Evolutionary conservation across 2,888 invertebrate species (phyloP).

Genomic region (Meliscaeva auricollis): DNA sequence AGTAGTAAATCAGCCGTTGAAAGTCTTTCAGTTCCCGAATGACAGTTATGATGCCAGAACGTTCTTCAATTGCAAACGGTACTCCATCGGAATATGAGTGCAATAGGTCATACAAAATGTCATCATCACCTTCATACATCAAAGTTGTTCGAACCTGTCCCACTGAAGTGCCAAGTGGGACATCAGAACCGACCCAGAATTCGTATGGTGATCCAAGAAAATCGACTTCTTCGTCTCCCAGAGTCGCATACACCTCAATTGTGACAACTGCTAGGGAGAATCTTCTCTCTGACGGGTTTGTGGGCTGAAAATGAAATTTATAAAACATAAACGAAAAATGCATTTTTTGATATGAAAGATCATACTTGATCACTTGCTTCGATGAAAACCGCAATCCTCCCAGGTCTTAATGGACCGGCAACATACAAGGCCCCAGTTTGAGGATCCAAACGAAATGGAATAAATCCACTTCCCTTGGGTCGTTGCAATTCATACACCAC

Average conservation of each 20-base stretch:
- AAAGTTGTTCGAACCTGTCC: slow-evolving; percentile 93
- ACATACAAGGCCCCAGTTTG: slow-evolving; percentile 89
- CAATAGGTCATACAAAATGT: slow-evolving; percentile 89
- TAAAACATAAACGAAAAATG: slow-evolving; percentile 69
- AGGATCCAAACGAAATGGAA: slow-evolving; percentile 90
- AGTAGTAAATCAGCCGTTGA: slow-evolving; percentile 89
- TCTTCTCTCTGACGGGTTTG: slow-evolving; percentile 92
- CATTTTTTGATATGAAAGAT: background rate
- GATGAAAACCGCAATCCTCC: slow-evolving; percentile 91
- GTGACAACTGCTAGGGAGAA: slow-evolving; percentile 94
- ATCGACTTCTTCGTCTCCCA: slow-evolving; percentile 87
- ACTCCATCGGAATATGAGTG: slow-evolving; percentile 96
- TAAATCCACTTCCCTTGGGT: slow-evolving; percentile 87
- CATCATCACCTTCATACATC: slow-evolving; percentile 87
- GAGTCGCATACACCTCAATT: slow-evolving; percentile 88
- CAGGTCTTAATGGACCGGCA: slow-evolving; percentile 87
- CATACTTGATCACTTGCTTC: slow-evolving; percentile 90
- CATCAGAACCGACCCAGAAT: slow-evolving; percentile 95
- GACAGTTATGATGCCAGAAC: slow-evolving; percentile 94
- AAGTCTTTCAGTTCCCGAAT: slow-evolving; percentile 90
- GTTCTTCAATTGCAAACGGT: slow-evolving; percentile 96
- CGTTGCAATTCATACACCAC: slow-evolving; percentile 90
- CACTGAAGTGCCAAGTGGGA: slow-evolving; percentile 92
- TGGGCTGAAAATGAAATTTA: slow-evolving; percentile 85
- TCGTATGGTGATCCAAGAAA: slow-evolving; percentile 94